A percentile compares a stretch with the other conserved stretches of the same genome.
phyloP scores from a whole-genome alignment of 2,113 vertebrate species.

The Stegastes partitus region DNA sequence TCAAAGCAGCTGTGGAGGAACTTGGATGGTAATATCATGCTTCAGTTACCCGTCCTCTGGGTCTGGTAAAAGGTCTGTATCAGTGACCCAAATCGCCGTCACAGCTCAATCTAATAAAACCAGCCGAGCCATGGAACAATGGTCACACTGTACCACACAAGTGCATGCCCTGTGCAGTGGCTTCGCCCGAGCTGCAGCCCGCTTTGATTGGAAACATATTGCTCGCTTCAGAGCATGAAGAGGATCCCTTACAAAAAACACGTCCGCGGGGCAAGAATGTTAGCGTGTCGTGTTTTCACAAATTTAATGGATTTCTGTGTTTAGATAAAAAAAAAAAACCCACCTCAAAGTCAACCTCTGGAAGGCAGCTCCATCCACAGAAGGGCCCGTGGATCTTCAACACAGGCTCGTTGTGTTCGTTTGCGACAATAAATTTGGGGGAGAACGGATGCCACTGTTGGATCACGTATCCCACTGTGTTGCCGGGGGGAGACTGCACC shows the following conservation, averaged over 20 bases:
- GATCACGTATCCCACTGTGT: constrained; percentile 88
- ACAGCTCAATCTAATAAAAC: constrained; percentile 69
- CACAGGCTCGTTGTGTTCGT: constrained; percentile 86
- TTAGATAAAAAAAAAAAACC: constrained; percentile 25
- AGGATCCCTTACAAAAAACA: constrained; percentile 21
- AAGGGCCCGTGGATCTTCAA: constrained; percentile 92
- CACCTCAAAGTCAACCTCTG: constrained; percentile 94
- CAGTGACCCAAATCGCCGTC: constrained; percentile 64
- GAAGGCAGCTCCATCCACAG: constrained; percentile 89
- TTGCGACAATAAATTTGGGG: constrained; percentile 90
- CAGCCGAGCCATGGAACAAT: constrained; percentile 67
- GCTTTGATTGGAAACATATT: constrained; percentile 63
- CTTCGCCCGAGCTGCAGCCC: constrained; percentile 32
- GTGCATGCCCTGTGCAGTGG: constrained; percentile 40
- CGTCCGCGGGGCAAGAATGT: constrained; percentile 23
- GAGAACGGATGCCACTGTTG: constrained; percentile 93
- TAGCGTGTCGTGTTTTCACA: constrained; percentile 45
- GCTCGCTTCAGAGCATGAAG: constrained; percentile 22
- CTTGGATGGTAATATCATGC: constrained; percentile 48
- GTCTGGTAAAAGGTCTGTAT: constrained; percentile 57
- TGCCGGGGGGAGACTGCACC: constrained; percentile 91
- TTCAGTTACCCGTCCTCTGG: constrained; percentile 44
- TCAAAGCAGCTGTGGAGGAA: constrained; percentile 51
- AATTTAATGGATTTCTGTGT: constrained; percentile 47
- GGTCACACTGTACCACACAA: constrained; percentile 62